These are phyloP conservation scores for Hemiscyllium ocellatum DNA, from an alignment of 2,113 vertebrate genomes.

Conservation along the genomic window DNA sequence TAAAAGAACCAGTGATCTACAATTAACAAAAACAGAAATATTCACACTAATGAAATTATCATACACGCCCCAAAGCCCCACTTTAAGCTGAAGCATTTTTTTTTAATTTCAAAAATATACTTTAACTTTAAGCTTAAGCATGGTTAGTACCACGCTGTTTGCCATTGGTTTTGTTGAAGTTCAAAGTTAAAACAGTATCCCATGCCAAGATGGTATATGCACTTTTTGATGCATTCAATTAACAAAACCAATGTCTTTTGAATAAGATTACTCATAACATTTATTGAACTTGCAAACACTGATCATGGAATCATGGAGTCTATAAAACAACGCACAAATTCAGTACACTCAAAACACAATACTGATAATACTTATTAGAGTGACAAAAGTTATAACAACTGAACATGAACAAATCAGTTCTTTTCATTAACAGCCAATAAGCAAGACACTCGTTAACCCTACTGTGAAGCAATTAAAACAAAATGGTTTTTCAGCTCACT, in stretches of 20 bases:
- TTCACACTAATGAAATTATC: not conserved
- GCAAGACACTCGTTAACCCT: not conserved
- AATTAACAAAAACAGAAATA: not conserved
- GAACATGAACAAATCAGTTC: not conserved
- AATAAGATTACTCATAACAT: not conserved
- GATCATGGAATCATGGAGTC: not conserved
- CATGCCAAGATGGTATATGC: not conserved
- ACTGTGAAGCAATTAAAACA: not conserved
- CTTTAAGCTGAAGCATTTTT: not conserved
- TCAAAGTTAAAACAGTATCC: not conserved
- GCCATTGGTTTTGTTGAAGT: not conserved
- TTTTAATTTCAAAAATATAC: too few species aligned
- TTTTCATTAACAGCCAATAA: not conserved
- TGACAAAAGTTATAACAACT: not conserved
- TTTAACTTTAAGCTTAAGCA: not conserved
- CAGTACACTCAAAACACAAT: not conserved
- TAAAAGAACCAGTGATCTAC: not conserved
- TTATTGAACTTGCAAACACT: not conserved
- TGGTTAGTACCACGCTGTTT: not conserved
- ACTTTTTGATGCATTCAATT: not conserved
- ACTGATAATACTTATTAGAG: not conserved
- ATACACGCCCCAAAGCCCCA: not conserved
- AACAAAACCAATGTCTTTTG: not conserved
- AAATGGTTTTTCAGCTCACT: not conserved
- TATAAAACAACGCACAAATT: not conserved